These are phyloP conservation scores for Pseudomyrmex concolor DNA, from an alignment of 1,140 invertebrate species.

Conservation along the genomic window DNA sequence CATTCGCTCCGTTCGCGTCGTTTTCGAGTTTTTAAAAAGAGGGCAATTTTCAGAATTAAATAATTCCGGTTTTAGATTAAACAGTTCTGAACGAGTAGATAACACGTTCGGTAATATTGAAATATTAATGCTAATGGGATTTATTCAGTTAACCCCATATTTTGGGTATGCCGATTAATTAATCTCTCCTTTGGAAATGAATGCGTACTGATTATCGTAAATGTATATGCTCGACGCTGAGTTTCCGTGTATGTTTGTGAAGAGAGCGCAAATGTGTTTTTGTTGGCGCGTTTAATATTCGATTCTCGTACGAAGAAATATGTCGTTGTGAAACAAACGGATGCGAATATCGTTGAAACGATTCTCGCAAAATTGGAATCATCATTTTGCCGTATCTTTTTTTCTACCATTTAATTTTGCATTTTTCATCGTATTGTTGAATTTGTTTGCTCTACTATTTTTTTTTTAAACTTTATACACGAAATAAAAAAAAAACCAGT, in stretches of 20 bases:
- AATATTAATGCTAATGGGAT: conserved; percentile 43
- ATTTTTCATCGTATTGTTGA: not conserved
- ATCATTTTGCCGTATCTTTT: not conserved
- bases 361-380: no score
- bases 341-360: not conserved
- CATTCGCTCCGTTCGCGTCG: not conserved
- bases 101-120: conserved; percentile 13
- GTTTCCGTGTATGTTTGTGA: conserved; percentile 28
- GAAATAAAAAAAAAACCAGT: not conserved
- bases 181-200: conserved; percentile 18
- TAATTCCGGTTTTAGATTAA: not conserved
- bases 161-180: conserved; percentile 39
- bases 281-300: conserved; percentile 15
- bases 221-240: conserved; percentile 1
- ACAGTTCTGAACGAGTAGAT: not conserved
- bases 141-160: conserved; percentile 28
- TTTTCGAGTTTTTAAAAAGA: not conserved
- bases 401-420: not conserved
- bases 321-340: not conserved
- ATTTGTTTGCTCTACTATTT: no score
- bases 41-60: conserved; percentile 34
- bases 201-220: conserved; percentile 25
- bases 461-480: no score
- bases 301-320: not conserved
- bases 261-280: conserved; percentile 3